A percentile compares a stretch with the other conserved stretches of the same genome.
phyloP scores from a whole-genome alignment of 2,888 invertebrate genomes.

The Epinotia ramella region DNA sequence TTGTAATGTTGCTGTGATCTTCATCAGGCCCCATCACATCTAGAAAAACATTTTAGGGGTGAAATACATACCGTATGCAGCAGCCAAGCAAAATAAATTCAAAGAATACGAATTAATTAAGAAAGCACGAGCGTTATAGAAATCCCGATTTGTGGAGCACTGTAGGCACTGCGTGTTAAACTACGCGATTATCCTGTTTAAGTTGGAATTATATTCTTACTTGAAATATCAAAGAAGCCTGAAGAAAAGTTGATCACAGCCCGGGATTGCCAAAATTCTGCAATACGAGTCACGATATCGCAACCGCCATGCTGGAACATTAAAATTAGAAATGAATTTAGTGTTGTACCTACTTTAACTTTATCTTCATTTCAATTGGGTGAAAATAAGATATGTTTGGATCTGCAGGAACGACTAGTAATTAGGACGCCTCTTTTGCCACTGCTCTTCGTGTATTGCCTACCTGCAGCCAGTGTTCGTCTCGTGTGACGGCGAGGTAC shows the following conservation, averaged over 20 bases:
- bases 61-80: too few species aligned
- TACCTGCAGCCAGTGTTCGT: constrained; percentile 79
- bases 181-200: too few species aligned
- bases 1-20: constrained; percentile 84
- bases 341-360: neutral
- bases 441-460: neutral
- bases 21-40: constrained; percentile 88
- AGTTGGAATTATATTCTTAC: constrained; percentile 58
- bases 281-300: constrained; percentile 83
- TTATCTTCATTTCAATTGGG: too few species aligned
- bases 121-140: too few species aligned
- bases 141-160: too few species aligned
- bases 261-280: constrained; percentile 85
- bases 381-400: too few species aligned
- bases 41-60: constrained; percentile 53
- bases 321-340: neutral
- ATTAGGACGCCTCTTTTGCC: neutral
- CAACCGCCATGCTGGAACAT: constrained; percentile 83
- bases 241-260: constrained; percentile 79
- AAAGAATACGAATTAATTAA: too few species aligned
- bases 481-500: constrained; percentile 75
- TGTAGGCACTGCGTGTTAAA: too few species aligned
- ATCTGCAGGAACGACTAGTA: too few species aligned
- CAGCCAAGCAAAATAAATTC: neutral
- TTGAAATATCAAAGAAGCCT: constrained; percentile 78